phyloP scores from a whole-genome alignment of 2,113 vertebrate species.

The Aldabrachelys gigantea region DNA sequence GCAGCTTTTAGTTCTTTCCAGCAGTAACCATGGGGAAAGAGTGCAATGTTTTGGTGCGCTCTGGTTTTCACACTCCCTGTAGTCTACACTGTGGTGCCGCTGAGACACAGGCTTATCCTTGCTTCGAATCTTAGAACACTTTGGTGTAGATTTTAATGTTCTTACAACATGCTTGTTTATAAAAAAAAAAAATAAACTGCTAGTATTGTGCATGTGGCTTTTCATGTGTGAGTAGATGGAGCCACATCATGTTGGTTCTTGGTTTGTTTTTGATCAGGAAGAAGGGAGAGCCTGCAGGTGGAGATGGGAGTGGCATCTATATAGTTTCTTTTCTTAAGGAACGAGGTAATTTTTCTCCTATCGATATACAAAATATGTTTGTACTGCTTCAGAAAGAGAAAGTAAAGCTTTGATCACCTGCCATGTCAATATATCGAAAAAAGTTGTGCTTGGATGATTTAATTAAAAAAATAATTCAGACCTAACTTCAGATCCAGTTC shows the following conservation, averaged over 20 bases:
- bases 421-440: constrained; percentile 47
- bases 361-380: constrained; percentile 53
- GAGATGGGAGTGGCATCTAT: constrained; percentile 50
- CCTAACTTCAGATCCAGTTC: not conserved
- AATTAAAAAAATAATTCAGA: constrained; percentile 14
- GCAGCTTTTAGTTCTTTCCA: not conserved
- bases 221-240: constrained; percentile 65
- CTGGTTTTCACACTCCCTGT: not conserved
- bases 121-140: constrained; percentile 47
- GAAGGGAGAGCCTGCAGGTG: constrained; percentile 58
- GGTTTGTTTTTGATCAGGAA: constrained; percentile 40
- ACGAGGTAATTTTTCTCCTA: not conserved
- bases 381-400: constrained; percentile 24
- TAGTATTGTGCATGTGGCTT: constrained; percentile 58
- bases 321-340: constrained; percentile 54
- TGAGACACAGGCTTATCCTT: not conserved
- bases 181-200: constrained; percentile 42
- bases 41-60: not conserved
- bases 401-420: constrained; percentile 24
- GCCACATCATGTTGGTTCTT: constrained; percentile 56
- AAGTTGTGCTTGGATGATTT: not conserved
- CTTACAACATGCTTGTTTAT: constrained; percentile 69
- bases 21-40: not conserved
- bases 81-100: not conserved
- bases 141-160: constrained; percentile 50